Base-by-base conservation (phyloP, 2,797 vertebrate genomes). In the Sebastes oblongus region DNA sequence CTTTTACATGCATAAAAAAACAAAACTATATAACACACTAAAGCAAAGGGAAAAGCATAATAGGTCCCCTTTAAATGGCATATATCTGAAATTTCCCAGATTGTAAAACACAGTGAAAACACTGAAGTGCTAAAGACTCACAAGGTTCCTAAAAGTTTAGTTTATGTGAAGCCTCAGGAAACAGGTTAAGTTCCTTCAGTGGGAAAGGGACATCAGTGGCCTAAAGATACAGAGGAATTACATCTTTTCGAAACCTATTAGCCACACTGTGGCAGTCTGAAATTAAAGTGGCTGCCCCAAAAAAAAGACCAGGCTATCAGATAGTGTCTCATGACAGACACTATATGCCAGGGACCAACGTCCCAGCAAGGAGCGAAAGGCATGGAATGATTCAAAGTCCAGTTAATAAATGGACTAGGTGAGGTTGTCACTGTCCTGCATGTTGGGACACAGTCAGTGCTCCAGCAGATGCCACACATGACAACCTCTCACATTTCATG, bases 401-500 rank as follows among this genome's bases (percentile, higher is more conserved):
- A 10, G 65, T 80, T 77, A 80, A 87, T 88, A 81, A 83, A 80
- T 66, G 22, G 69, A 72, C 66, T 5, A 50, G 66, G 66, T 82
- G 75, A 77, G 71, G 71, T n/a, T 64, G 75, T 65, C 81, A 27
- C 74, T 59, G 81, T 70, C 72, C 77, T 36, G 77, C 8, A 6
- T 66, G 81, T 39, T 82, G 67, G 83, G 89, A 87, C 70, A 69
- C 83, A 83, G 80, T 78, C 80, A 24, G 82, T 72, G 86, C 87
- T 81, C 80, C 78, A 65, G 89, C 91, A 91, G 91, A 90, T 89
- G 88, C 88, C 86, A 79, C 87, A 82, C 87, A 86, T 87, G 90
- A 91, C 89, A 88, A 87, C 85, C 73, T 87, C 90, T 93, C 88
- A 90, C 91, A 92, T 94, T 93, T 92, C 90, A 92, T 85, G 85